These are phyloP conservation scores for Ariopsis seemanni DNA, from an alignment of 2,113 vertebrate genomes.

Conservation along the genomic window DNA sequence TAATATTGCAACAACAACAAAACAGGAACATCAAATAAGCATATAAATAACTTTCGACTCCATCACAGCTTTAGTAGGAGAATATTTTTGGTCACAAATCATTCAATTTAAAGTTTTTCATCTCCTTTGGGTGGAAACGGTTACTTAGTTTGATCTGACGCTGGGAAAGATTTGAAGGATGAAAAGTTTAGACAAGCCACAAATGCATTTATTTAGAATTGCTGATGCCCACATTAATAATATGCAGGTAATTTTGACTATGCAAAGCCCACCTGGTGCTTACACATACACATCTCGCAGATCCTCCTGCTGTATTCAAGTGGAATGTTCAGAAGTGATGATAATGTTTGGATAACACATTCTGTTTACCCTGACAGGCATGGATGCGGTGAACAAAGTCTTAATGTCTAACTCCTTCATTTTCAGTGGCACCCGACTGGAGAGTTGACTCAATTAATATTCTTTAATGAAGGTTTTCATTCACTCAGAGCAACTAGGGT, in stretches of 20 bases:
- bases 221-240: conserved; percentile 1
- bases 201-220: conserved; percentile 26
- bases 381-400: background rate
- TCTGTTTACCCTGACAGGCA: background rate
- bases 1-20: background rate
- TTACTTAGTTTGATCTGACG: background rate
- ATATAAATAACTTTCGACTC: conserved; percentile 15
- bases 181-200: background rate
- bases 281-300: conserved; percentile 8
- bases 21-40: background rate
- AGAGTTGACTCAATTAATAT: background rate
- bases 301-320: background rate
- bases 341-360: conserved; percentile 16
- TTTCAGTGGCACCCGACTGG: background rate
- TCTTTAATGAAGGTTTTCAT: background rate
- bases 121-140: background rate
- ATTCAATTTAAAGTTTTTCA: background rate
- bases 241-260: conserved; percentile 7
- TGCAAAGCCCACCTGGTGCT: conserved; percentile 25
- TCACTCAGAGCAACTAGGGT: background rate
- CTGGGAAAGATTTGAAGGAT: background rate
- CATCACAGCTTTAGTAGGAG: background rate
- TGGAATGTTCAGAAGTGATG: background rate
- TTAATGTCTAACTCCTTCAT: background rate
- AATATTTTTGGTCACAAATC: background rate